Evolutionary conservation across 2,113 vertebrate species (phyloP).

Genomic region (Hippocampus comes): DNA sequence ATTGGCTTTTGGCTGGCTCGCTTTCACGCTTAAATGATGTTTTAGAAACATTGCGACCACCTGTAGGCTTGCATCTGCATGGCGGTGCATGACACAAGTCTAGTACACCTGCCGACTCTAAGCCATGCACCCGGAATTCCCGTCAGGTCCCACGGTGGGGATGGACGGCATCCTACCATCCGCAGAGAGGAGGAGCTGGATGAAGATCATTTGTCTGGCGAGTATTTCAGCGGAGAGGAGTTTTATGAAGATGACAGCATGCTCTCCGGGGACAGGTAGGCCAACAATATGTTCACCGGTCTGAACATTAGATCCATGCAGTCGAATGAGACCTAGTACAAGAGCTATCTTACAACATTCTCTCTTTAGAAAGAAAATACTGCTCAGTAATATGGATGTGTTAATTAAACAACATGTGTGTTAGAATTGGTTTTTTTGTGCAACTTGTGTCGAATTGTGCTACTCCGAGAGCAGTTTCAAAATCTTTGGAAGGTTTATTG

Average conservation of each 20-base stretch:
- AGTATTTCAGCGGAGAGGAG: constrained; percentile 94
- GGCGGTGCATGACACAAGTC: constrained; percentile 52
- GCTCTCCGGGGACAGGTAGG: constrained; percentile 83
- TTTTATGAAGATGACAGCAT: constrained; percentile 89
- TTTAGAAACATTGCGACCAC: constrained; percentile 45
- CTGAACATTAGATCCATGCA: background rate
- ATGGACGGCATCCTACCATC: constrained; percentile 83
- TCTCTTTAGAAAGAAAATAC: too few species aligned
- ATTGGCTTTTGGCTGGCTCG: constrained; percentile 19
- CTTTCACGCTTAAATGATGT: constrained; percentile 3
- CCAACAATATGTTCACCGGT: background rate
- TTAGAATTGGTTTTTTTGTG: too few species aligned
- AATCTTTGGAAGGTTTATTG: too few species aligned
- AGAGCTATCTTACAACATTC: too few species aligned
- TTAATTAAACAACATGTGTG: too few species aligned
- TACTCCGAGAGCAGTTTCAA: background rate
- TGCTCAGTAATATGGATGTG: too few species aligned
- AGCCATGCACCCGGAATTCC: constrained; percentile 22
- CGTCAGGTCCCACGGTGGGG: constrained; percentile 83
- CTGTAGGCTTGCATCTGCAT: constrained; percentile 66
- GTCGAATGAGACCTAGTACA: background rate
- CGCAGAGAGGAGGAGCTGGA: constrained; percentile 85
- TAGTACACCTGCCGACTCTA: background rate
- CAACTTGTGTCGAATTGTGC: background rate
- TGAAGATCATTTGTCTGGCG: constrained; percentile 80